Evolutionary conservation across 2,113 vertebrate species (phyloP).

Genomic region (Aleadryas rufinucha): DNA sequence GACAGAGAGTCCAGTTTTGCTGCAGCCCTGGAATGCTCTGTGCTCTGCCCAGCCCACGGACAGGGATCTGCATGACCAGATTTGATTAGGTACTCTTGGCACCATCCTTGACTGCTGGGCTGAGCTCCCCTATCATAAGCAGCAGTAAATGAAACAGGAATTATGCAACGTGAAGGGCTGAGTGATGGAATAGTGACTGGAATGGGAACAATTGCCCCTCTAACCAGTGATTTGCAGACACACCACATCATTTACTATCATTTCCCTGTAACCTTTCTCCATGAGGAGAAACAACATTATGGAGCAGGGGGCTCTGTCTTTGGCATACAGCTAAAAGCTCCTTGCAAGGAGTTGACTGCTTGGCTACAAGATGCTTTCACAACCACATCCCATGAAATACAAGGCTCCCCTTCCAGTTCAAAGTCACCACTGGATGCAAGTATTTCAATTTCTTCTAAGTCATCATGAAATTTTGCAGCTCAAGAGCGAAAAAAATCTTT

Average conservation of each 20-base stretch:
- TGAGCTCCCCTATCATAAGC: not conserved
- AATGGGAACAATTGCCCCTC: not conserved
- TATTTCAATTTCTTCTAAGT: not conserved
- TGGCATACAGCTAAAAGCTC: not conserved
- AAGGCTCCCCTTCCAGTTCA: not conserved
- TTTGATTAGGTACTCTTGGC: conserved; percentile 28
- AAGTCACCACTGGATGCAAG: not conserved
- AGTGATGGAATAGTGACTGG: not conserved
- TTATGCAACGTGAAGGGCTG: not conserved
- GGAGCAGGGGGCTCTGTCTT: not conserved
- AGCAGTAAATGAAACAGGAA: conserved; percentile 4
- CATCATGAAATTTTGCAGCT: not conserved
- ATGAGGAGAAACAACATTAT: not conserved
- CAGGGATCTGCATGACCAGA: not conserved
- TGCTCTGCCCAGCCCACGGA: accelerated
- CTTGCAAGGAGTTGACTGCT: not conserved
- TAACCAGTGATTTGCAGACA: not conserved
- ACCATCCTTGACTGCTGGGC: not conserved
- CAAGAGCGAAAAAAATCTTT: not conserved
- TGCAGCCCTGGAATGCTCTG: not conserved
- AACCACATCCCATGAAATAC: not conserved
- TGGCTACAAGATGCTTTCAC: not conserved
- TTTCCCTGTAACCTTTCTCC: not conserved
- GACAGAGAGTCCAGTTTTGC: not conserved
- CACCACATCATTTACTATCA: not conserved